These are phyloP conservation scores for Eulemur albifrons DNA, from an alignment of 2,797 vertebrate species.

Conservation along the genomic window DNA sequence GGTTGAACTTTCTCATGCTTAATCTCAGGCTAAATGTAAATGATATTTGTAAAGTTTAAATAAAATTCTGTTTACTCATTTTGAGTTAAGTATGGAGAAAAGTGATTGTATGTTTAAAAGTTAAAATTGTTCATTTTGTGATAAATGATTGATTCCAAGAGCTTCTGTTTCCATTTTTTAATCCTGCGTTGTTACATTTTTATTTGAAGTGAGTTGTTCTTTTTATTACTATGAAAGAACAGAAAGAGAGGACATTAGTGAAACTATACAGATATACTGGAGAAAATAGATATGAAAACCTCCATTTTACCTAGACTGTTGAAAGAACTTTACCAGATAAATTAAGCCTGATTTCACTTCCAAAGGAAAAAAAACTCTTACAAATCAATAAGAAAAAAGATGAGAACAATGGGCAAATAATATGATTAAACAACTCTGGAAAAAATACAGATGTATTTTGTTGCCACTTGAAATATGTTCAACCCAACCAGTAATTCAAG, in stretches of 20 bases:
- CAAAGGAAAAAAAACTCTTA: not conserved
- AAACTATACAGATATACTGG: not conserved
- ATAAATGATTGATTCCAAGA: conserved; percentile 47
- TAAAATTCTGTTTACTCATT: conserved; percentile 58
- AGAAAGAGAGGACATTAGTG: not conserved
- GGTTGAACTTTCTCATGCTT: conserved; percentile 63
- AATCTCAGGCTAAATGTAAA: conserved; percentile 70
- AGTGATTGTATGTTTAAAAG: conserved; percentile 38
- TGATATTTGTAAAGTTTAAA: conserved; percentile 64
- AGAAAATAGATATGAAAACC: not conserved
- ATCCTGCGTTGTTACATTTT: not conserved
- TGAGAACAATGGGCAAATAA: not conserved
- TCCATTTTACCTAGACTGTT: not conserved
- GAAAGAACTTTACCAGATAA: not conserved
- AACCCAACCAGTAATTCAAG: not conserved
- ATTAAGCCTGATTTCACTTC: conserved; percentile 16
- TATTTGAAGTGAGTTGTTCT: not conserved
- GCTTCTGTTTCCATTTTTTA: conserved; percentile 5
- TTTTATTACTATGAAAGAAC: not conserved
- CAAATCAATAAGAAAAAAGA: not conserved
- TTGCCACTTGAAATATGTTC: not conserved
- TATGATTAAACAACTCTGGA: not conserved
- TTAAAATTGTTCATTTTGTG: conserved; percentile 54
- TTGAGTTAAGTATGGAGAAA: conserved; percentile 58
- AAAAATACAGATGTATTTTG: not conserved